Evolutionary conservation across 2,888 invertebrate species (phyloP).

Genomic region (Dryocosmus kuriphilus): DNA sequence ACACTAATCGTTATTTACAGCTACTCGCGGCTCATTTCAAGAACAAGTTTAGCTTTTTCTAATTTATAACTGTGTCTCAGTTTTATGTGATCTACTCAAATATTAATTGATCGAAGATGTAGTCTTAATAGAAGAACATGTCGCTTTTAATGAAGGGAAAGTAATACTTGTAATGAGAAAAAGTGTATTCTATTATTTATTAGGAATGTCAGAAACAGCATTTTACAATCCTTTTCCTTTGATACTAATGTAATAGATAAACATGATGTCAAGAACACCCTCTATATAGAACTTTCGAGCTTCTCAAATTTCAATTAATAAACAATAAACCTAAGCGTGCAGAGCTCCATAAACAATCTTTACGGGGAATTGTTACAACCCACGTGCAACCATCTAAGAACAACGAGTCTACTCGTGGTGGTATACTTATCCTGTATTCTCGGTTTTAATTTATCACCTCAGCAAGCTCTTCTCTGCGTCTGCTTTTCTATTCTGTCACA

Average conservation of each 20-base stretch:
- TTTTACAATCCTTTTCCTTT: too few species aligned
- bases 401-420: constrained; percentile 53
- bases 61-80: neutral
- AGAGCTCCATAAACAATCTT: constrained; percentile 58
- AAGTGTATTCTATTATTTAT: too few species aligned
- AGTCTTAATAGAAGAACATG: neutral
- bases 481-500: constrained; percentile 18
- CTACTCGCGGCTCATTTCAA: neutral
- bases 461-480: neutral
- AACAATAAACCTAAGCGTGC: constrained; percentile 54
- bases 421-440: neutral
- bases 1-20: neutral
- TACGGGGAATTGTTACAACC: constrained; percentile 59
- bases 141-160: neutral
- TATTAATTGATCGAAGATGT: neutral
- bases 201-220: too few species aligned
- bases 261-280: neutral
- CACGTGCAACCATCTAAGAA: constrained; percentile 51
- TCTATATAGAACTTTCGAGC: neutral
- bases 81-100: neutral
- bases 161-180: neutral
- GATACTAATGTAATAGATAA: too few species aligned
- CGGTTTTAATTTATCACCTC: constrained; percentile 31
- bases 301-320: constrained; percentile 59
- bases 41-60: neutral